Evolutionary conservation across 2,797 vertebrate species (phyloP), one percentile per base, ranked within the genome.

Genomic region (Argyrosomus regius): DNA sequence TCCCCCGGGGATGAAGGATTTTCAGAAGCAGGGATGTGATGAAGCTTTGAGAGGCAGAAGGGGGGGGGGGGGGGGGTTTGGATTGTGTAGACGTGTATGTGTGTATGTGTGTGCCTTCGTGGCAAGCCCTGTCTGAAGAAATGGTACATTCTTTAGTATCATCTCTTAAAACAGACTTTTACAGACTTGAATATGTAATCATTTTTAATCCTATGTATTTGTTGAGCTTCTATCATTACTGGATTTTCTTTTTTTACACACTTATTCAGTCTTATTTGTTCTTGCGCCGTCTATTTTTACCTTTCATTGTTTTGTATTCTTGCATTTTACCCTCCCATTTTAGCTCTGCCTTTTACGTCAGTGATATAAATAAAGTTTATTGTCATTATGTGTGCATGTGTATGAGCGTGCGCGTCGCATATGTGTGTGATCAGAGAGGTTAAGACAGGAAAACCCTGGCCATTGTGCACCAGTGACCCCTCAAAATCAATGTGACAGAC

Each of bases 401-500:
- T 58, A 17, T 48, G 75, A 17, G 80, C 67, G 75, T 75, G 71
- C 71, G 81, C n/a, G 80, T 82, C 8, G 88, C 79, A 78, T 86
- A 77, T 91, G 90, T 89, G 86, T 89, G 80, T 89, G 92, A 92
- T 91, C 91, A 89, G 85, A 86, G 79, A 88, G 91, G 91, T 93
- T 94, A 93, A 90, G 91, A 94, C 95, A 94, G 94, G 94, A 95
- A 95, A 95, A 91, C 93, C 92, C 95, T 95, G 94, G 90, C 91
- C 91, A 95, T 96, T 95, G 94, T 96, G 95, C 87, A 85, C 87
- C 86, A 88, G 86, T 94, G 91, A 94, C 94, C 94, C 94, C 89
- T 94, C 87, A 95, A 94, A 94, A 96, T 95, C 94, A 92, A 95
- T 94, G 94, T 95, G 95, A 95, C 94, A 94, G 92, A 93, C 86